These are phyloP conservation scores for Diadumene lineata DNA, from an alignment of 92 coral and sea anemone species.

Conservation along the genomic window DNA sequence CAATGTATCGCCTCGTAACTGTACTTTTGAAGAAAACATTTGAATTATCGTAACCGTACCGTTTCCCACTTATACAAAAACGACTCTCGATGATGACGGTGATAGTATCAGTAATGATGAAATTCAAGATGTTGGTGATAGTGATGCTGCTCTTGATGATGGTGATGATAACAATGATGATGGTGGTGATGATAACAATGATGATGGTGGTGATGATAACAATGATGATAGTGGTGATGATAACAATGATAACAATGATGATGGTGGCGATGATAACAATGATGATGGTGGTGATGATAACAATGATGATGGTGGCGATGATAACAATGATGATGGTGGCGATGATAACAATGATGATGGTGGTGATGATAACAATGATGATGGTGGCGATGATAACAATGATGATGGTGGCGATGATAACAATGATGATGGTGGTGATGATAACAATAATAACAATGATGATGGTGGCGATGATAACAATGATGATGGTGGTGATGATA, in stretches of 20 bases:
- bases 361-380: neutral
- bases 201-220: conserved; percentile 16
- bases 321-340: neutral
- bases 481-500: neutral
- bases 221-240: conserved; percentile 9
- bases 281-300: neutral
- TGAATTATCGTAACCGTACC: too few relatives aligned
- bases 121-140: too few relatives aligned
- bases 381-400: neutral
- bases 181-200: neutral
- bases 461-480: neutral
- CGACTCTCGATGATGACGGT: too few relatives aligned
- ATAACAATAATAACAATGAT: conserved; percentile 5
- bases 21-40: too few relatives aligned
- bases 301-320: neutral
- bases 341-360: neutral
- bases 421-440: neutral
- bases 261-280: neutral
- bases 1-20: too few relatives aligned
- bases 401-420: conserved; percentile 13
- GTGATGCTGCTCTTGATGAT: too few relatives aligned
- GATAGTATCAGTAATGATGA: too few relatives aligned
- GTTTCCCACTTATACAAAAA: too few relatives aligned
- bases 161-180: too few relatives aligned
- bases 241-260: neutral